Base-by-base conservation (phyloP, 53 echinoderm and acorn worm genomes). In the Echinometra lucunter region DNA sequence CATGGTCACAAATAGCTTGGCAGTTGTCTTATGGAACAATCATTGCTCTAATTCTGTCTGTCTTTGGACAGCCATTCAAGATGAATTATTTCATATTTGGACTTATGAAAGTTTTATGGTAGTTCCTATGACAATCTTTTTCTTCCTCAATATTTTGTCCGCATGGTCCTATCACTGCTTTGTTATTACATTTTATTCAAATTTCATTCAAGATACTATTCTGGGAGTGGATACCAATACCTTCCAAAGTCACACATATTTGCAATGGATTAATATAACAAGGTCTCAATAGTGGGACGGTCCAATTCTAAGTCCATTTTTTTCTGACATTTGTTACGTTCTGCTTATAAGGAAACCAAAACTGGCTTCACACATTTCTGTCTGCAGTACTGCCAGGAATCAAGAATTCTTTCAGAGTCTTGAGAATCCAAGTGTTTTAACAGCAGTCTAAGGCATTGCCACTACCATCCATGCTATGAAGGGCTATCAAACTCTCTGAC, bases 401-500 rank as follows among this genome's bases (percentile, higher is more conserved):
- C 38, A 78, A 78, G 78, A 63, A 21, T 63, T 63, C 63, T 63
- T 63, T 53, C 17, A 2, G 23, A 78, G 2, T 78, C 35, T 78
- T 40, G 78, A 37, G 23, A 40, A 55, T 32, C 42, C 27, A 5
- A 34, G 35, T 4, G 0, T 37, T n/a, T 17, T 19, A 45, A 44
- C 90, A 92, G 89, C 93, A 96, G 40, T 94, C 88, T 16, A 94
- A 56, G 13, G 74, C 66, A 57, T 89, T 92, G 66, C 92, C 91
- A n/a, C 66, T 93, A 19, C 78, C 47, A 56, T 97, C 97, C 66
- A 95, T 83, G 55, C 44, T 94, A n/a, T 94, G 93, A 15, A 96
- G 95, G 32, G 78, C 92, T 75, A 98, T 98, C 27, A 98, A 91
- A 60, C 98, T 96, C 32, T 97, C 96, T 32, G 95, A 91, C 53